Evolutionary conservation across 1,140 invertebrate species (phyloP), one percentile per base, ranked within the genome.

Genomic region (Pseudomyrmex sp.): DNA sequence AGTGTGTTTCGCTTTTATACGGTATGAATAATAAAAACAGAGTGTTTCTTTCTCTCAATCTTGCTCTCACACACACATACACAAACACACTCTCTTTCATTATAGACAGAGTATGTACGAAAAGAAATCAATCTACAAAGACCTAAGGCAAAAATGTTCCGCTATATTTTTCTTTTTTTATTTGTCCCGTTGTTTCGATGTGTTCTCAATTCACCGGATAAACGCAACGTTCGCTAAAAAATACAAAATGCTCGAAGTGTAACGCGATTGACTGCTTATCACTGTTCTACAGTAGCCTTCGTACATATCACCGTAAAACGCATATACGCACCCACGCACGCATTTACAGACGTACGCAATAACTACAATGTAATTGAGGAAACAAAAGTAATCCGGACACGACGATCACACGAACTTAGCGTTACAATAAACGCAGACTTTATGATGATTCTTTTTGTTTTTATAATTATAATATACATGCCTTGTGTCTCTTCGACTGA

Each of bases 1-100:
- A 74, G 44, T 65, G 48, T 66, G 59, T 52, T 54, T 2, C 44
- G 54, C 46, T 74, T 73, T n/a, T 82, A 63, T 85, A 83, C 65
- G 66, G 68, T 69, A 52, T 56, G 73, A 65, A 65, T 83, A 83
- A 87, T 84, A 77, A 85, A 90, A 85, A 87, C 85, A 84, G 87
- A 72, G 63, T 79, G 10, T 44, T 66, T 76, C 8, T 35, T 23
- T 59, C 15, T 8, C 12, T 68, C 26, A 26, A 26, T 12, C 52
- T 46, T 8, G 61, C 20, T 76, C 1, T 62, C 59, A 63, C 79
- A 62, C 20, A 59, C 20, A 56, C 13, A 74, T 5, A 58, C 56
- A 58, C 20, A 59, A 12, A 58, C 23, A 50, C 52, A 13, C n/a
- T 12, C 58, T 35, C 35, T 35, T 35, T 35, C 5, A 35, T 35